Conservation (phyloP, 53 echinoderm and acorn worm genomes). For the Apostichopus leukothele region DNA sequence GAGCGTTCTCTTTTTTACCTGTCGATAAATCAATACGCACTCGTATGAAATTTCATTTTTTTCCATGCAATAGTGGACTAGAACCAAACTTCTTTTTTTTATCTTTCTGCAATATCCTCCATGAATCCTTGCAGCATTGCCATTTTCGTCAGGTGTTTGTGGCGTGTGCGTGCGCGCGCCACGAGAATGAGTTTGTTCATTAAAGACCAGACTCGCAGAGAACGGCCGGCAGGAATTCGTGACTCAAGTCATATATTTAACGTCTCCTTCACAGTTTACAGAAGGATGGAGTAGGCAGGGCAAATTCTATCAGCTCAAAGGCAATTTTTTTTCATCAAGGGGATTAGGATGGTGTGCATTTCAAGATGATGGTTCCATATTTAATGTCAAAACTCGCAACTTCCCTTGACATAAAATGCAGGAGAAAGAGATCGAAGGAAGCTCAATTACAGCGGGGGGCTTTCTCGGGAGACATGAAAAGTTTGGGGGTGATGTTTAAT, state of each 20-base stretch:
- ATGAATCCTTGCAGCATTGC: neutral
- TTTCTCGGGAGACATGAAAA: neutral
- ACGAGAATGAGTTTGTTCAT: neutral
- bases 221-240: neutral
- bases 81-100: too few species aligned
- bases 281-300: neutral
- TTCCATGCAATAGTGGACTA: too few species aligned
- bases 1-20: neutral
- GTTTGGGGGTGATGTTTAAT: neutral
- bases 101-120: neutral
- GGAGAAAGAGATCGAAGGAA: neutral
- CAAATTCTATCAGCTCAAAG: conserved; percentile 15
- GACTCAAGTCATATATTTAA: conserved; percentile 20
- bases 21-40: conserved; percentile 15
- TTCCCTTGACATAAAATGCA: neutral
- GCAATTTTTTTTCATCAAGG: conserved; percentile 19
- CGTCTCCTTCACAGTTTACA: neutral
- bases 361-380: conserved; percentile 30
- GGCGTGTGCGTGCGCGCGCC: too few species aligned
- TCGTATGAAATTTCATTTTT: neutral
- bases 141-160: conserved; percentile 14
- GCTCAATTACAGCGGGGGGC: neutral
- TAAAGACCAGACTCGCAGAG: too few species aligned
- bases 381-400: conserved; percentile 27
- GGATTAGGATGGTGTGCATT: conserved; percentile 15